phyloP scores from a whole-genome alignment of 2,888 invertebrate species.

The Strigamia crassipes region DNA sequence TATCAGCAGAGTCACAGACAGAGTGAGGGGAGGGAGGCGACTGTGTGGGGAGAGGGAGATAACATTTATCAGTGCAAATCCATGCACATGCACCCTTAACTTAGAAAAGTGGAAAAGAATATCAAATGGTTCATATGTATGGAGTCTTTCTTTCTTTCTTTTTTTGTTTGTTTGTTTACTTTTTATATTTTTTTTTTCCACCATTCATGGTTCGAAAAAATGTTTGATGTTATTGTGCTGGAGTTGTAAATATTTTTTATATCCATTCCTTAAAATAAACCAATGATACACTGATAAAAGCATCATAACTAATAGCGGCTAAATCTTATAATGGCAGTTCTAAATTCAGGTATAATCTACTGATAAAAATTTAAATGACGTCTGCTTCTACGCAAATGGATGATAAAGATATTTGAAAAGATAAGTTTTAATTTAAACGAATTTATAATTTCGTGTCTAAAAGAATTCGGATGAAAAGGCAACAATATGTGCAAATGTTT shows the following conservation, averaged over 20 bases:
- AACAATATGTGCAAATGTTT: neutral
- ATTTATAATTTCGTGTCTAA: neutral
- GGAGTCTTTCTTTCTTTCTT: neutral
- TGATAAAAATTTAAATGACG: slow-evolving; percentile 5
- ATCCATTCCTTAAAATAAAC: neutral
- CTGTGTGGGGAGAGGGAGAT: slow-evolving; percentile 11
- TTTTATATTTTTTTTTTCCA: neutral
- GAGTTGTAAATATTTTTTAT: neutral
- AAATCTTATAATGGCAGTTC: slow-evolving; percentile 11
- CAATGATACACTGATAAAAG: neutral
- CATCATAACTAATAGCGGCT: neutral
- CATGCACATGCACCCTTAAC: slow-evolving; percentile 21
- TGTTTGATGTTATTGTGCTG: neutral
- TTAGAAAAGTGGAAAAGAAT: slow-evolving; percentile 21
- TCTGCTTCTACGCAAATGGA: neutral
- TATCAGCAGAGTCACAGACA: slow-evolving; percentile 33
- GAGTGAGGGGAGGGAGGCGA: slow-evolving; percentile 10
- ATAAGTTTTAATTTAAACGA: slow-evolving; percentile 6
- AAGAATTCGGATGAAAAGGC: neutral
- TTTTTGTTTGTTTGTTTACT: neutral
- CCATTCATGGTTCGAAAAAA: neutral
- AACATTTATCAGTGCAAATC: slow-evolving; percentile 17
- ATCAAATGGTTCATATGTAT: slow-evolving; percentile 21
- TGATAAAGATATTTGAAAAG: neutral
- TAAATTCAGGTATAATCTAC: neutral